Percentiles rank a stretch among this genome's conserved stretches.
Evolutionary conservation across 2,888 invertebrate genomes (phyloP).

Genomic region (Oegoconia quadripuncta): DNA sequence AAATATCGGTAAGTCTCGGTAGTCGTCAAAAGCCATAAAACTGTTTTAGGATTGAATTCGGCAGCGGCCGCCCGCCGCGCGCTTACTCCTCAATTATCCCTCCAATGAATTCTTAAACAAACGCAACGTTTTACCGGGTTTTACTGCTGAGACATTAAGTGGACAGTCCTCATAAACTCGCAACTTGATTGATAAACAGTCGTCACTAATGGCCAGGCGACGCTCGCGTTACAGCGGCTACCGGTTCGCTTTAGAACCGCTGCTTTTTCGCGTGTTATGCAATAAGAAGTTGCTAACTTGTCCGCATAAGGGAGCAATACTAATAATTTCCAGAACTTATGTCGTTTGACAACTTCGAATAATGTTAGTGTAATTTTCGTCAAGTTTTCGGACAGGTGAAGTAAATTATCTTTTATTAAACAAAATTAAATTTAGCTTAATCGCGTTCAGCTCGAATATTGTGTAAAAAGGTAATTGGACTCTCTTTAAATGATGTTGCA

Average conservation of each 20-base stretch:
- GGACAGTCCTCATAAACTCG: constrained; percentile 52
- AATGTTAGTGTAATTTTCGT: background rate
- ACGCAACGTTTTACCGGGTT: constrained; percentile 34
- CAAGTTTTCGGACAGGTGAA: constrained; percentile 1
- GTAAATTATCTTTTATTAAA: background rate
- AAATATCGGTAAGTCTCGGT: constrained; percentile 24
- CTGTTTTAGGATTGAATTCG: constrained; percentile 47
- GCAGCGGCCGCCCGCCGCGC: constrained; percentile 60
- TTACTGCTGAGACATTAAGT: constrained; percentile 35
- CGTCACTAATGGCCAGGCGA: constrained; percentile 2
- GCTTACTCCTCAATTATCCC: constrained; percentile 50
- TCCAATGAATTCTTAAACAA: constrained; percentile 46
- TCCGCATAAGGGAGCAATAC: background rate
- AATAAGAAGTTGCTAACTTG: background rate
- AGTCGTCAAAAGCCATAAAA: constrained; percentile 41
- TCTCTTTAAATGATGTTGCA: too few species aligned
- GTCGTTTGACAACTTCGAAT: background rate
- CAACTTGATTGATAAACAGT: constrained; percentile 57
- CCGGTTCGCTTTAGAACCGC: constrained; percentile 2
- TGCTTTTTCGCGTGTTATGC: background rate
- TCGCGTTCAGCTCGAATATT: background rate
- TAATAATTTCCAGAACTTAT: constrained; percentile 8
- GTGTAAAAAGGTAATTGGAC: background rate
- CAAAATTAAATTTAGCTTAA: background rate
- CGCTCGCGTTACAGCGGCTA: background rate